Evolutionary conservation across 2,888 invertebrate species (phyloP), one percentile per base, ranked within the genome.

Genomic region (Scaptomyza caliginosa): DNA sequence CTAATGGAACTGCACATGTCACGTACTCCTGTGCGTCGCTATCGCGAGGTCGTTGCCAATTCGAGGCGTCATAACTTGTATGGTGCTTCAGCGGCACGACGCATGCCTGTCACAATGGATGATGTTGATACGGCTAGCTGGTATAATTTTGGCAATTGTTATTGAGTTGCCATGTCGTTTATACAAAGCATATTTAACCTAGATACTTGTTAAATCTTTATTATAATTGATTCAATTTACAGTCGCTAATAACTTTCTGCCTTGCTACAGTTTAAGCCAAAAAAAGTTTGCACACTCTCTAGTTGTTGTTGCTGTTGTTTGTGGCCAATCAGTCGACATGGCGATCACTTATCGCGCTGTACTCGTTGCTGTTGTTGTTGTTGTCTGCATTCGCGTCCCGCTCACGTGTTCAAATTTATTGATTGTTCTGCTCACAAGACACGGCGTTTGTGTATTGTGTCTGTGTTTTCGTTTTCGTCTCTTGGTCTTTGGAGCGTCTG

Each of bases 331-430:
- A 77, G 80, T 86, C 78, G 81, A 79, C 86, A 79, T 67, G 69
- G 83, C 64, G 86, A 82, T 79, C 80, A 86, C 86, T 83, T 83
- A 86, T 86, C 83, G 84, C 68, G 60, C 57, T 60, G 59, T 50
- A 52, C 30, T 52, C 54, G 38, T 64, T 66, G 67, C 57, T 56
- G 67, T 64, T 52, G 71, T 39, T 51, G 62, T 50, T 68, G 68
- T 57, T 26, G 64, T 81, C 67, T 40, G 55, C 76, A 68, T 79
- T 77, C 58, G 83, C 65, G 85, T 77, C 74, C 89, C 89, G 91
- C 88, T 91, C 90, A 90, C 90, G 91, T 91, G 91, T 91, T 90
- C 88, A 91, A 91, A 91, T 91, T 91, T 91, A 91, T 91, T 91
- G 90, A 90, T 91, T 90, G 90, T 90, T 88, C 76, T 82, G 72